phyloP scores from a whole-genome alignment of 2,888 invertebrate genomes.

The Magallana nippona region DNA sequence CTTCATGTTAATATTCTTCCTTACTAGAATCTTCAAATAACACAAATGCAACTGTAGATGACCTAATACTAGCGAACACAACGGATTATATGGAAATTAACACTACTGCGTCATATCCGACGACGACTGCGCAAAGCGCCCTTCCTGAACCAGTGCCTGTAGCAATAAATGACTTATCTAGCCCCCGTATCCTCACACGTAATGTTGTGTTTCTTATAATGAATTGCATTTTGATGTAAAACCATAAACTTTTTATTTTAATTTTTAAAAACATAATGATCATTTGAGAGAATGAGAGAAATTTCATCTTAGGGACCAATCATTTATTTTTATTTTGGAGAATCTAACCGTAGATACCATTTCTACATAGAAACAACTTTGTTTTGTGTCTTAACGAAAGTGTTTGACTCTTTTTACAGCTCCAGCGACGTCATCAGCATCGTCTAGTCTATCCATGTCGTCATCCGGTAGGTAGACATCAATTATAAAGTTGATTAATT shows the following conservation, averaged over 20 bases:
- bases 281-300: conserved; percentile 17
- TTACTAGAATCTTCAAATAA: conserved; percentile 1
- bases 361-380: too few species aligned
- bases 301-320: too few species aligned
- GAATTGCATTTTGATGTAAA: too few species aligned
- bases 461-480: not conserved
- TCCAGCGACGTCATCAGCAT: not conserved
- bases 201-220: not conserved
- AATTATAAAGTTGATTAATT: not conserved
- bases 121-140: conserved; percentile 18
- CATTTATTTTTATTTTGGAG: too few species aligned
- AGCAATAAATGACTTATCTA: conserved; percentile 4
- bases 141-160: not conserved
- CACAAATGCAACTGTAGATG: conserved; percentile 4
- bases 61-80: conserved; percentile 4
- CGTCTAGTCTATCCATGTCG: not conserved
- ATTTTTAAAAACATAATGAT: not conserved
- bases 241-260: too few species aligned
- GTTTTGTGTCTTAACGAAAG: too few species aligned
- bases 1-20: not conserved
- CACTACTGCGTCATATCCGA: not conserved
- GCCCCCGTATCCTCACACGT: not conserved
- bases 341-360: too few species aligned
- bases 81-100: not conserved
- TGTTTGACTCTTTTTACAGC: not conserved